Evolutionary conservation across 2,797 vertebrate species (phyloP).

Genomic region (Paramormyrops hopkinsi): DNA sequence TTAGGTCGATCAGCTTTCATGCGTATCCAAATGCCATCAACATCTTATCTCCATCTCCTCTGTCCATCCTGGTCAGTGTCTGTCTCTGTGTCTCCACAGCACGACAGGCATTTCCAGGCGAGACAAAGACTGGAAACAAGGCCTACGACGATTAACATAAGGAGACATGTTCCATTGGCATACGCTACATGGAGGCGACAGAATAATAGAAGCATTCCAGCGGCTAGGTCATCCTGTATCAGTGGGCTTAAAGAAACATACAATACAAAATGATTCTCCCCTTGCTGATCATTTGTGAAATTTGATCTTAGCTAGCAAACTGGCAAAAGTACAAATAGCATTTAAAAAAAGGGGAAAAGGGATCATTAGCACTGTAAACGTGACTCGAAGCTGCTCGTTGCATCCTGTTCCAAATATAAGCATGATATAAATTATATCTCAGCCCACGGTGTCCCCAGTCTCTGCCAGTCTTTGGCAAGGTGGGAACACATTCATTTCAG

Average conservation of each 20-base stretch:
- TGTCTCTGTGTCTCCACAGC: background rate
- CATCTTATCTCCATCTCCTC: background rate
- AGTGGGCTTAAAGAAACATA: background rate
- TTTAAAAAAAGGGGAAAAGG: background rate
- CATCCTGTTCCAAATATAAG: background rate
- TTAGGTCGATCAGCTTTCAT: slow-evolving; percentile 4
- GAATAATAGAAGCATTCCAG: background rate
- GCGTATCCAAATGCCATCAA: background rate
- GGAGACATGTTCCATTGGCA: background rate
- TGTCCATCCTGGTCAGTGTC: background rate
- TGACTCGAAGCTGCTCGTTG: background rate
- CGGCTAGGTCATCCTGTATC: background rate
- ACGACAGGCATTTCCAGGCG: background rate
- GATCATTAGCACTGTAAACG: background rate
- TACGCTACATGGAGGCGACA: background rate
- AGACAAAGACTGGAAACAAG: background rate
- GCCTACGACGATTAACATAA: background rate
- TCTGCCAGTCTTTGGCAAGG: background rate
- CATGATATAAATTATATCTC: background rate
- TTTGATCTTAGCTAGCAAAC: background rate
- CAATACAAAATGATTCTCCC: background rate
- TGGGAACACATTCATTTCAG: background rate
- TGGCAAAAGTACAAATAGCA: background rate
- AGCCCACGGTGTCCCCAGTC: background rate
- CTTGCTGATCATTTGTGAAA: background rate